phyloP scores from a whole-genome alignment of 2,113 vertebrate genomes.

The Calidris pugnax region DNA sequence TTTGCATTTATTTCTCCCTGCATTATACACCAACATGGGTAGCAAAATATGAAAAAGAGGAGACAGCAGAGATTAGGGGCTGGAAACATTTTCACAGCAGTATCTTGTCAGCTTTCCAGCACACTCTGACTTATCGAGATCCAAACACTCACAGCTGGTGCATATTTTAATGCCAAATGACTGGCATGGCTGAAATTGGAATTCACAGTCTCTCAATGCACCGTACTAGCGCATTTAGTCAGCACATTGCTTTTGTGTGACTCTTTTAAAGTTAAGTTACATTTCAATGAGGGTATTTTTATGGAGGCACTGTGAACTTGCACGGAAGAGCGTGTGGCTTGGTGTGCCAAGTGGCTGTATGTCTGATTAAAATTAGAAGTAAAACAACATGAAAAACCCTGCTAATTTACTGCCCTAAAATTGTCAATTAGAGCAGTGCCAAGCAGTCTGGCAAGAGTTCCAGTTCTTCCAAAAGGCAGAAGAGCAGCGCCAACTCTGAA shows the following conservation, averaged over 20 bases:
- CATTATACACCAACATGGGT: conserved; percentile 23
- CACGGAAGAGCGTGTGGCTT: neutral
- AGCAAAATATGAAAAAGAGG: conserved; percentile 69
- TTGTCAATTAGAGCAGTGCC: conserved; percentile 63
- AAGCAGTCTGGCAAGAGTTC: conserved; percentile 63
- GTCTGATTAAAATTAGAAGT: conserved; percentile 68
- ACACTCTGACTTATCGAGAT: conserved; percentile 71
- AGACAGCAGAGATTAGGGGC: conserved; percentile 53
- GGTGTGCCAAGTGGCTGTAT: conserved; percentile 27
- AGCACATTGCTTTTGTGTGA: conserved; percentile 53
- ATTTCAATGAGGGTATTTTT: conserved; percentile 57
- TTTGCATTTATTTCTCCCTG: conserved; percentile 53
- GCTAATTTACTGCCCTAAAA: conserved; percentile 64
- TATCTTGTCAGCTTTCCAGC: conserved; percentile 68
- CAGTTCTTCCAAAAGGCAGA: conserved; percentile 50
- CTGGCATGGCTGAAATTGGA: conserved; percentile 69
- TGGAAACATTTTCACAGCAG: conserved; percentile 69
- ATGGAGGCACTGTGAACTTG: conserved; percentile 23
- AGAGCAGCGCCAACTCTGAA: conserved; percentile 18
- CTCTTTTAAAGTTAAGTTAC: conserved; percentile 57
- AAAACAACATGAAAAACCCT: conserved; percentile 60
- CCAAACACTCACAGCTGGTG: conserved; percentile 74
- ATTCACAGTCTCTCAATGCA: conserved; percentile 41
- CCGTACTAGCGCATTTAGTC: conserved; percentile 23
- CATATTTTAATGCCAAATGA: conserved; percentile 74